Conservation (phyloP, 2,113 vertebrate species). For the Galemys pyrenaicus region DNA sequence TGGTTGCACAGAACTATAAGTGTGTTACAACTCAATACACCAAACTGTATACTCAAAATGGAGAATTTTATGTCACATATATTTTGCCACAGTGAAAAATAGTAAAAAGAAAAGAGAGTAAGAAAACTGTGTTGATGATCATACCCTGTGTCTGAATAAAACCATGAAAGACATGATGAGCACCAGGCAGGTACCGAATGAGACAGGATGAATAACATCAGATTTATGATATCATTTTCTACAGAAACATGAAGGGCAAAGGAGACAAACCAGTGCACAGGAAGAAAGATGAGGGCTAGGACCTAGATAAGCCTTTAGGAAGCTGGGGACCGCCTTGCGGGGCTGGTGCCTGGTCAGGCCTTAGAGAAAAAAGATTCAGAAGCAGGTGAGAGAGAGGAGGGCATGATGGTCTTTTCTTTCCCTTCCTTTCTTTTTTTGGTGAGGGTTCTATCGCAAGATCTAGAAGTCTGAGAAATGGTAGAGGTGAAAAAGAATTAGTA, state of each 20-base stretch:
- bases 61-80: not conserved
- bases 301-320: accelerated
- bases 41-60: not conserved
- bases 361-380: not conserved
- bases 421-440: not conserved
- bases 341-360: accelerated
- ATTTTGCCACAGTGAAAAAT: not conserved
- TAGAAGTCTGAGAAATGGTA: not conserved
- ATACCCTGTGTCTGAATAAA: accelerated
- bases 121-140: not conserved
- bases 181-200: accelerated
- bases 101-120: not conserved
- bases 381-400: not conserved
- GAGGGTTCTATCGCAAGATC: not conserved
- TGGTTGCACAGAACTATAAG: too few relatives aligned
- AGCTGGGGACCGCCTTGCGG: accelerated
- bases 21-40: not conserved
- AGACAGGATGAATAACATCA: accelerated
- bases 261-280: accelerated
- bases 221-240: not conserved
- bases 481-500: too few relatives aligned
- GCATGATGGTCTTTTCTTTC: too few relatives aligned
- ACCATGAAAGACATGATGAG: not conserved
- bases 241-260: accelerated
- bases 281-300: accelerated